Conservation (phyloP, 2,888 invertebrate species). For the Arctia plantaginis region DNA sequence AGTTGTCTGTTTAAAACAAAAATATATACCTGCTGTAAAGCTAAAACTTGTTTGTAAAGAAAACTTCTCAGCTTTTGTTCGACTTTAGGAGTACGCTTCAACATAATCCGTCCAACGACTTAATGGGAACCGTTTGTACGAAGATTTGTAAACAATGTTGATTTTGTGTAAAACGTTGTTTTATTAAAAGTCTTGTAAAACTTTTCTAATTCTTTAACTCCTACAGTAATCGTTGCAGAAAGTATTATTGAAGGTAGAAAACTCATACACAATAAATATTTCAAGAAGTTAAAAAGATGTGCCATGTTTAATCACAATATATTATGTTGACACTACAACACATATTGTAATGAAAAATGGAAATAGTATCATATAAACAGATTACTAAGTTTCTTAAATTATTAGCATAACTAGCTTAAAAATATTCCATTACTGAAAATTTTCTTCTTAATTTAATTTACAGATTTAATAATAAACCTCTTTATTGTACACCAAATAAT, state of each 20-base stretch:
- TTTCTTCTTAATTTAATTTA: too few relatives aligned
- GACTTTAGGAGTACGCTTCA: constrained; percentile 16
- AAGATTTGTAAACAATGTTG: constrained; percentile 1
- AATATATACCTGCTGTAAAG: constrained; percentile 37
- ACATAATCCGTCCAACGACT: constrained; percentile 17
- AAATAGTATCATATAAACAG: neutral
- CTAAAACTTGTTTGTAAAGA: constrained; percentile 25
- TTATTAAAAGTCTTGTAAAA: neutral
- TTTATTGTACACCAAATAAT: too few relatives aligned
- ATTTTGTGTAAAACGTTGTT: neutral
- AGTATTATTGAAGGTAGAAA: neutral
- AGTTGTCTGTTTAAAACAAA: neutral
- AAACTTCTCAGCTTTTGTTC: constrained; percentile 20
- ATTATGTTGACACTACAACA: too few relatives aligned
- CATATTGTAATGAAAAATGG: too few relatives aligned
- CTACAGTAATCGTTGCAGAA: neutral
- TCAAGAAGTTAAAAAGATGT: neutral
- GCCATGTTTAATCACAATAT: neutral
- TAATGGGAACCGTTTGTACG: constrained; percentile 5
- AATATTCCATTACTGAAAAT: too few relatives aligned
- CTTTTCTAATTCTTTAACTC: neutral
- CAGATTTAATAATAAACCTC: too few relatives aligned
- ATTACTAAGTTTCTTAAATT: neutral
- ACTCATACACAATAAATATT: neutral
- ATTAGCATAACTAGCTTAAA: too few relatives aligned